These are phyloP conservation scores for Watsonalla binaria DNA, from an alignment of 2,888 invertebrate species.

Conservation along the genomic window DNA sequence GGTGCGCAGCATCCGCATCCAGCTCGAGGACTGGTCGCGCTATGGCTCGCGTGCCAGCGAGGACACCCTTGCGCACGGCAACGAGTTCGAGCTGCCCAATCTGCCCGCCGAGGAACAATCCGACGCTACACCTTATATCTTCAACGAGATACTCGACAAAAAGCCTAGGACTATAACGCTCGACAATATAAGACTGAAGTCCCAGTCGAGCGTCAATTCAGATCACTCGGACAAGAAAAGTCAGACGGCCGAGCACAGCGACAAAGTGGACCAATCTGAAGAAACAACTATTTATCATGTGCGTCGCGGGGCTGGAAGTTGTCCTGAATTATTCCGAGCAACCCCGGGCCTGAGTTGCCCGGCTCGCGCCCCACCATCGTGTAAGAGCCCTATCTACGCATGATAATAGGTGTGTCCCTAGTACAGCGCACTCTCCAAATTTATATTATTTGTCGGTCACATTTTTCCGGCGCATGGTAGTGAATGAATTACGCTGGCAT, in stretches of 20 bases:
- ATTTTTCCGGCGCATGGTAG: conserved; percentile 8
- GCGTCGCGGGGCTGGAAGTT: conserved; percentile 5
- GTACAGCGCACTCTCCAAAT: conserved; percentile 40
- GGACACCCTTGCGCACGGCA: conserved; percentile 68
- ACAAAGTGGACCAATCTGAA: conserved; percentile 41
- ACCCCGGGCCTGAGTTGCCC: conserved; percentile 27
- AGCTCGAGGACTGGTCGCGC: conserved; percentile 71
- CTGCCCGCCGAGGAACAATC: conserved; percentile 61
- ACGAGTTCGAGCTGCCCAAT: conserved; percentile 68
- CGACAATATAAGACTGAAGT: conserved; percentile 60
- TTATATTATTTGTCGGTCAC: conserved; percentile 17
- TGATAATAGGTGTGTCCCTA: conserved; percentile 69
- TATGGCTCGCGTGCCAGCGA: conserved; percentile 70
- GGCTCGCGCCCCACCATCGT: conserved; percentile 23
- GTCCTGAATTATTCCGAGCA: not conserved
- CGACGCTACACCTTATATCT: conserved; percentile 48
- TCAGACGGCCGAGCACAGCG: conserved; percentile 38
- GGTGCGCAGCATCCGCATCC: conserved; percentile 68
- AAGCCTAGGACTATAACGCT: conserved; percentile 71
- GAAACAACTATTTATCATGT: not conserved
- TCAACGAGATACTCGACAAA: conserved; percentile 72
- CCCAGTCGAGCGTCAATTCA: conserved; percentile 46
- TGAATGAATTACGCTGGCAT: conserved; percentile 9
- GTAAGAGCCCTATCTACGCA: conserved; percentile 65
- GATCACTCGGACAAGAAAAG: conserved; percentile 29